phyloP scores from a whole-genome alignment of 2,888 invertebrate genomes.

The Dicyrtoma fusca region DNA sequence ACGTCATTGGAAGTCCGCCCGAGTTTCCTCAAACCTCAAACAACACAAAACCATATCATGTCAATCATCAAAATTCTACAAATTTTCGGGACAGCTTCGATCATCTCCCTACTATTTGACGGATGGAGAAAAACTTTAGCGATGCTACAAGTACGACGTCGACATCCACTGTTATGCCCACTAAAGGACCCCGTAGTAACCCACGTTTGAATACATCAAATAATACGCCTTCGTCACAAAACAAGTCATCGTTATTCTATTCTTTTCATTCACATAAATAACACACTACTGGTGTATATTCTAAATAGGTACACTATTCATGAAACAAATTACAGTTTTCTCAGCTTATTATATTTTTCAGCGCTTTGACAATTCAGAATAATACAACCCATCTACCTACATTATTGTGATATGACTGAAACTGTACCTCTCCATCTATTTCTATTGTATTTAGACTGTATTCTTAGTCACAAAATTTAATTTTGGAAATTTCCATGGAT shows the following conservation, averaged over 20 bases:
- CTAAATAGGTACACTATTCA: neutral
- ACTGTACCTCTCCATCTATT: neutral
- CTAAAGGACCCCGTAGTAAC: constrained; percentile 30
- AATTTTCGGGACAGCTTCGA: constrained; percentile 56
- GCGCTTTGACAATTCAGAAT: neutral
- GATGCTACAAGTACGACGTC: constrained; percentile 17
- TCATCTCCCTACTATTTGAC: constrained; percentile 74
- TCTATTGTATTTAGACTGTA: no score
- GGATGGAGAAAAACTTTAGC: constrained; percentile 43
- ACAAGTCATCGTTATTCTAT: constrained; percentile 22
- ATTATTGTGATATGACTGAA: constrained; percentile 1
- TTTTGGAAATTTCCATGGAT: no score
- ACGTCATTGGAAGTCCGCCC: constrained; percentile 45
- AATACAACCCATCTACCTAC: neutral
- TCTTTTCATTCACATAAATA: constrained; percentile 31
- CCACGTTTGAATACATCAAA: constrained; percentile 25
- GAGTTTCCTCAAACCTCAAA: neutral
- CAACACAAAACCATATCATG: constrained; percentile 25
- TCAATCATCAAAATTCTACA: constrained; percentile 26
- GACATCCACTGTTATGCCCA: neutral
- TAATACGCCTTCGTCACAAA: neutral
- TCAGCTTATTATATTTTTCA: neutral
- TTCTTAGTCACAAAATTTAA: no score
- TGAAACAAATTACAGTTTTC: neutral
- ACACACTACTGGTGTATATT: neutral